Percentiles rank a stretch among this genome's conserved stretches.
phyloP scores from a whole-genome alignment of 2,888 invertebrate genomes.

The Sussaba pulchella region DNA sequence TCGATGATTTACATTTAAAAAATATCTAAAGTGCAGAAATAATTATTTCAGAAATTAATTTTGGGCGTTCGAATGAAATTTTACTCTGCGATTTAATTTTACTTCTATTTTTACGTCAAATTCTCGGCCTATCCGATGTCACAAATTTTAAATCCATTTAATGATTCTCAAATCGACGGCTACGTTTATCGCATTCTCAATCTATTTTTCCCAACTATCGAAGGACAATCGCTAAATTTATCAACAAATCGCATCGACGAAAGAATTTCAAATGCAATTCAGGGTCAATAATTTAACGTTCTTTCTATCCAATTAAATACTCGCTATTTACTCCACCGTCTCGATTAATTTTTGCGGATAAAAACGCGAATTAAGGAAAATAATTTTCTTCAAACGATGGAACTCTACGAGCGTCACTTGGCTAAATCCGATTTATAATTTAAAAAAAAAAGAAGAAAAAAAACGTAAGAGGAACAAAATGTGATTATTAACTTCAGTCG shows the following conservation, averaged over 20 bases:
- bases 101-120: too few species aligned
- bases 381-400: not conserved
- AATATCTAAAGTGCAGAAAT: not conserved
- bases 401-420: constrained; percentile 12
- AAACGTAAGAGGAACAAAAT: constrained; percentile 38
- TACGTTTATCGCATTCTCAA: too few species aligned
- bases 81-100: too few species aligned
- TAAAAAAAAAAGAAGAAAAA: not conserved
- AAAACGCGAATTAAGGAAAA: constrained; percentile 2
- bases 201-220: too few species aligned
- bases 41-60: too few species aligned
- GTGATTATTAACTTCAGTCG: constrained; percentile 36
- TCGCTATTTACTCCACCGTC: constrained; percentile 8
- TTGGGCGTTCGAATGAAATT: too few species aligned
- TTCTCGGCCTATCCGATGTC: too few species aligned
- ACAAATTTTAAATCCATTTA: too few species aligned
- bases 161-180: too few species aligned
- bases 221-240: too few species aligned
- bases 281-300: not conserved
- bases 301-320: not conserved
- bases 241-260: not conserved
- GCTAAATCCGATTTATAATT: constrained; percentile 28
- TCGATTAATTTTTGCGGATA: not conserved
- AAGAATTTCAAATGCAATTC: constrained; percentile 5
- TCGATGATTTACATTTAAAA: not conserved